Base-by-base conservation (phyloP, 2,888 invertebrate genomes). In the Leucophenga maculata region DNA sequence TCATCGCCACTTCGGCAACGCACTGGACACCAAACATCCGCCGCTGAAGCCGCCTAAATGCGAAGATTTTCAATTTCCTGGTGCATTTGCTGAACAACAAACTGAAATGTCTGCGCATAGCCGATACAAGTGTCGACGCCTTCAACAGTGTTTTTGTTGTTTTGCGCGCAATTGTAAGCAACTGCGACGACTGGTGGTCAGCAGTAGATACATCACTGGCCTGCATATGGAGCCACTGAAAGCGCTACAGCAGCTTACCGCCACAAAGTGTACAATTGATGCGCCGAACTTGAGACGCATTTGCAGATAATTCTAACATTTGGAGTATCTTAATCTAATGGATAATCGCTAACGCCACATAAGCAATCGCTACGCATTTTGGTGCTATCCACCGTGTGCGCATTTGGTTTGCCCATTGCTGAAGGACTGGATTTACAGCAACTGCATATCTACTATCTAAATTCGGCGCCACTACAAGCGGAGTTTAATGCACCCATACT, bases 181-280 rank as follows among this genome's bases (percentile, higher is more conserved):
- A 3, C 14, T 67, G 48, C 22, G 14, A 1, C 26, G 3, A 14
- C 22, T 67, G 16, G 16, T 1, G 6, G 31, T 67, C 4, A 14
- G 16, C 20, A 67, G 67, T 20, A 1, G 22, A 6, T 48, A 67
- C n/a, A 31, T 67, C 4, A 67, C 59, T 1, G 67, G 67, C 8
- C 2, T 8, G 11, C 22, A 67, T 48, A 67, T 67, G 20, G 26
- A 46, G 3, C 11, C 32, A 1, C 14, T 66, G 66, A 54, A n/a
- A 13, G 16, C 31, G 6, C 32, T 66, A 16, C 3, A 13, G 44
- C 54, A 50, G 32, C 52, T 65, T 6, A 50, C 22, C 16, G 20
- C 54, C 18, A 52, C 39, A 3, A 6, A 52, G 4, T 66, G 65
- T 52, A 16, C 31, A 6, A 14, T 65, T n/a, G n/a, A 16, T 14